Conservation (phyloP, 1,140 invertebrate species). For the Pararge aegeria region DNA sequence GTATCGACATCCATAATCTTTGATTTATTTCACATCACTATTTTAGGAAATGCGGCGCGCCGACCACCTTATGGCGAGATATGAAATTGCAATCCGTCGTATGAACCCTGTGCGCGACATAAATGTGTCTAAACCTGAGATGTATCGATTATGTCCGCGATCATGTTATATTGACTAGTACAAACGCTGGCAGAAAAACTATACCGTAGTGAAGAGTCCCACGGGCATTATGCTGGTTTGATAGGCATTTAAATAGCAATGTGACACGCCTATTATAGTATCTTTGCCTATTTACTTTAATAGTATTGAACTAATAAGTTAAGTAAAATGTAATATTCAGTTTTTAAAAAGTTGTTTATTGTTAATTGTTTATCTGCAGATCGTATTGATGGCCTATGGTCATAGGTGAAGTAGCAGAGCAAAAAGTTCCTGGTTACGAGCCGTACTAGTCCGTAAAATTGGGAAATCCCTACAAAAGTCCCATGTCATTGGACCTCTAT, state of each 20-base stretch:
- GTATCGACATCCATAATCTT: slow-evolving; percentile 60
- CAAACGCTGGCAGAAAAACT: slow-evolving; percentile 30
- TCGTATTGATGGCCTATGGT: too few species aligned
- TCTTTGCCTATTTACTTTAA: too few species aligned
- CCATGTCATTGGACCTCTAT: too few species aligned
- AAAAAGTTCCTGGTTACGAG: too few species aligned
- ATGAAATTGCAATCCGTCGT: slow-evolving; percentile 65
- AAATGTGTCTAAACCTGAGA: slow-evolving; percentile 36
- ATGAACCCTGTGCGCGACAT: slow-evolving; percentile 52
- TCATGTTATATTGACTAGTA: slow-evolving; percentile 27
- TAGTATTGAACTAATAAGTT: too few species aligned
- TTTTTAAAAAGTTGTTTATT: too few species aligned
- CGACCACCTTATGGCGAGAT: slow-evolving; percentile 63
- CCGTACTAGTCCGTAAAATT: too few species aligned
- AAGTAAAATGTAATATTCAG: too few species aligned
- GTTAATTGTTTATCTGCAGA: too few species aligned
- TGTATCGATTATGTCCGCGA: slow-evolving; percentile 37
- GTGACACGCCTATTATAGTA: not conserved
- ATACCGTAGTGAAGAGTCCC: slow-evolving; percentile 27
- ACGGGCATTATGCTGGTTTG: slow-evolving; percentile 33
- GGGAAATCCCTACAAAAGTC: too few species aligned
- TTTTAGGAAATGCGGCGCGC: slow-evolving; percentile 73
- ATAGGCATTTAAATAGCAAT: not conserved
- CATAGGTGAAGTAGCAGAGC: too few species aligned
- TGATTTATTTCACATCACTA: slow-evolving; percentile 77